Base-by-base conservation (phyloP, 64 coral and sea anemone species). In the Montipora capricornis region DNA sequence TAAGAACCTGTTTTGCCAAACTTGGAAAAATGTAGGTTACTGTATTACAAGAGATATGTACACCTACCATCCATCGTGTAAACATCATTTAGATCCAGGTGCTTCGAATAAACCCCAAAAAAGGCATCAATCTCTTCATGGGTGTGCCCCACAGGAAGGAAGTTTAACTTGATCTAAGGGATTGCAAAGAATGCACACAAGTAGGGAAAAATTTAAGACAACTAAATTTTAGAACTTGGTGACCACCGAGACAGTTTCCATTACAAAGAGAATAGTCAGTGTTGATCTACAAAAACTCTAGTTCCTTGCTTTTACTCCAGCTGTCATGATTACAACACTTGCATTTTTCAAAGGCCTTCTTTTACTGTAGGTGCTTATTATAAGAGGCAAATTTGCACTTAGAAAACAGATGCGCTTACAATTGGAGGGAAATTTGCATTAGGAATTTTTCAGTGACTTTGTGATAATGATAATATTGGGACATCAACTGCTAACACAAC, bases 61-160 rank as follows among this genome's bases (percentile, higher is more conserved):
- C 16, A 82, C 77, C 15, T 94, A 89, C 93, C 93, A 61, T 89
- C 87, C 57, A 94, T 74, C 12, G 74, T 79, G 73, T 90, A 95
- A 51, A 90, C 57, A 55, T 95, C 93, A 13, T 51, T 12, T 59
- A 59, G 11, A 1, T 29, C 29, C 11, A 95, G 51, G 48, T 80
- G 66, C 61, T 95, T 58, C 4, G 93, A 84, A 13, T 90, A 79
- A 1, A 95, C 88, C 1, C 93, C 88, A 80, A 95, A 95, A 52
- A 90, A 88, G 0, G 93, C 93, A 95, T 95, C 93, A 52, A 87
- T 95, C 2, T 95, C 93, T 15, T 95, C 93, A 79, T 90, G 93
- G 0, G 88, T 86, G 46, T 95, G 80, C 0, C 88, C 88, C 44
- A 90, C 93, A 76, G 93, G 88, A 3, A 95, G 74, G 49, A 95